Conservation (phyloP, 2,113 vertebrate species). For the Panthera tigris region DNA sequence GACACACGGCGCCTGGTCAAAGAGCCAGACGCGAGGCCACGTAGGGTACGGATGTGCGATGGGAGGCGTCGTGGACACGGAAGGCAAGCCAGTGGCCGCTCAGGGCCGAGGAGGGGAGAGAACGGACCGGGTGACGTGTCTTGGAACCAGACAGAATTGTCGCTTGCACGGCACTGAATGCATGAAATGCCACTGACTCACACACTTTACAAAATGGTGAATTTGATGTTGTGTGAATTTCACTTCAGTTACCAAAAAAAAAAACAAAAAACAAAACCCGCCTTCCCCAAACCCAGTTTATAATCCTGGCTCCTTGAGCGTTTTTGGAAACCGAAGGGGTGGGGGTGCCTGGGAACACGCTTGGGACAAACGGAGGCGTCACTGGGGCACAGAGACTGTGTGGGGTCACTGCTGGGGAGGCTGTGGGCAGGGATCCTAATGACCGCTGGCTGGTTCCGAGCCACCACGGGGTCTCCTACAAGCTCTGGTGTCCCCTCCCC, state of each 20-base stretch:
- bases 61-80: too few species aligned
- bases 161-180: too few species aligned
- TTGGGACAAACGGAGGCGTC: neutral
- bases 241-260: neutral
- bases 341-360: neutral
- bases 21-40: neutral
- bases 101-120: too few species aligned
- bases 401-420: neutral
- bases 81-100: too few species aligned
- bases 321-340: neutral
- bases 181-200: too few species aligned
- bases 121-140: too few species aligned
- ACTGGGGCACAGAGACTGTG: accelerated
- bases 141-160: too few species aligned
- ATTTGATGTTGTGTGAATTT: neutral
- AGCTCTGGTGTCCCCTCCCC: too few species aligned
- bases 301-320: neutral
- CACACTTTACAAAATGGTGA: neutral
- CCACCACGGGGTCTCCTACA: neutral
- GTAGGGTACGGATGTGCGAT: accelerated
- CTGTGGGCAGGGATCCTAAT: accelerated
- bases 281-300: neutral
- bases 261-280: neutral
- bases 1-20: neutral
- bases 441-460: neutral